A percentile compares a stretch with the other conserved stretches of the same genome.
phyloP scores from a whole-genome alignment of 2,888 invertebrate species.

The Platycheirus albimanus region DNA sequence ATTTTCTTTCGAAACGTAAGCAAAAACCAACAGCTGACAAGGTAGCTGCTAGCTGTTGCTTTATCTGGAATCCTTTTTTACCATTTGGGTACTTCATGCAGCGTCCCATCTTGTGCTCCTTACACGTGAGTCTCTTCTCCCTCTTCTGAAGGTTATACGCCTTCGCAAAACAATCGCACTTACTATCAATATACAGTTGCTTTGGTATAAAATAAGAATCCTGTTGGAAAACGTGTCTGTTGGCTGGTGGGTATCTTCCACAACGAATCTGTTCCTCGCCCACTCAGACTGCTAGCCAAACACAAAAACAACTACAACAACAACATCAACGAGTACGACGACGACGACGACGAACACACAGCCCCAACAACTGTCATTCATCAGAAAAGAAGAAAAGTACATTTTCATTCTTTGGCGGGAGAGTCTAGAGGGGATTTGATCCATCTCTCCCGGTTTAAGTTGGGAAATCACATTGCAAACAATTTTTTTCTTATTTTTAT shows the following conservation, averaged over 20 bases:
- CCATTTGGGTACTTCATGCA: constrained; percentile 7
- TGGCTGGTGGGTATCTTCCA: constrained; percentile 5
- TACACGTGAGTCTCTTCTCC: constrained; percentile 49
- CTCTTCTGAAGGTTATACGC: constrained; percentile 35
- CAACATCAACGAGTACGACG: constrained; percentile 51
- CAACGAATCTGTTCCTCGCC: constrained; percentile 38
- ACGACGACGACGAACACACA: constrained; percentile 4
- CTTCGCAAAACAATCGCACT: constrained; percentile 5
- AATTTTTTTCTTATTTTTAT: too few relatives aligned
- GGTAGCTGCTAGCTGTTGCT: constrained; percentile 49
- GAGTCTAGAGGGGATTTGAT: constrained; percentile 26
- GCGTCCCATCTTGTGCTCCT: constrained; percentile 27
- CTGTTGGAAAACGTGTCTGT: constrained; percentile 53
- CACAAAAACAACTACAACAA: too few relatives aligned
- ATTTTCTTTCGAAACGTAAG: background rate
- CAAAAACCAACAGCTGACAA: constrained; percentile 60
- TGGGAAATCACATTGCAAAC: constrained; percentile 47
- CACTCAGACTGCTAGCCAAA: constrained; percentile 56
- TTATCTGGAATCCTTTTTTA: constrained; percentile 47
- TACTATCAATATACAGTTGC: background rate
- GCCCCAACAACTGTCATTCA: constrained; percentile 66
- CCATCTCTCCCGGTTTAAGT: constrained; percentile 35
- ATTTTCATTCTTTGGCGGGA: constrained; percentile 37
- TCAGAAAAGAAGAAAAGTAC: constrained; percentile 49
- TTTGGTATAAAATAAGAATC: constrained; percentile 19